A percentile compares a stretch with the other conserved stretches of the same genome.
phyloP scores from a whole-genome alignment of 2,888 invertebrate species.

The Linnaemya tessellans region DNA sequence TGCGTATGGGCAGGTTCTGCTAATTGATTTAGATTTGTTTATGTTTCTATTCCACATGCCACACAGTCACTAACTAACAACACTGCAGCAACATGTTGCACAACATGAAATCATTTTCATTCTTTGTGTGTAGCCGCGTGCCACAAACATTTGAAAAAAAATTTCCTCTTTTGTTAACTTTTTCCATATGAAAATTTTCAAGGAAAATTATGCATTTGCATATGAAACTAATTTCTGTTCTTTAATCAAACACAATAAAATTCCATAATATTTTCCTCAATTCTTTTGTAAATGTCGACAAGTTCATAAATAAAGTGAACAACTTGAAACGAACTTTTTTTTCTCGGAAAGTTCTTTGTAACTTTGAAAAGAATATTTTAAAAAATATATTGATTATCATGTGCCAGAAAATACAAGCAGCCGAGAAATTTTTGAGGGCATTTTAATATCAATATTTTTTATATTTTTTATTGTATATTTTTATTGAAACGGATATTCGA shows the following conservation, averaged over 20 bases:
- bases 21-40: slow-evolving; percentile 20
- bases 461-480: slow-evolving; percentile 5
- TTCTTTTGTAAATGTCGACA: slow-evolving; percentile 42
- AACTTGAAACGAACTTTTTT: slow-evolving; percentile 2
- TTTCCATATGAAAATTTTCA: neutral
- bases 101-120: slow-evolving; percentile 30
- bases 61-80: neutral
- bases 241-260: slow-evolving; percentile 26
- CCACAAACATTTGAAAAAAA: slow-evolving; percentile 14
- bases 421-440: slow-evolving; percentile 16
- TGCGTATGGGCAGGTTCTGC: slow-evolving; percentile 50
- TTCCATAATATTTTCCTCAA: slow-evolving; percentile 24
- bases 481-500: neutral
- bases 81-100: slow-evolving; percentile 44
- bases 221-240: neutral
- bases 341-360: slow-evolving; percentile 16
- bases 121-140: slow-evolving; percentile 14
- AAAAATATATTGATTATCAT: slow-evolving; percentile 3
- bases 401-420: slow-evolving; percentile 18
- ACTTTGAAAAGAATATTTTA: neutral
- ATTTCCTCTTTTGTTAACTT: slow-evolving; percentile 10
- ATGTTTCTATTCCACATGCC: neutral
- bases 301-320: slow-evolving; percentile 50
- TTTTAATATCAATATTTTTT: slow-evolving; percentile 26
- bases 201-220: slow-evolving; percentile 38